A percentile compares a stretch with the other conserved stretches of the same genome.
phyloP scores from a whole-genome alignment of 1,140 invertebrate genomes.

The Drosophila sp. region DNA sequence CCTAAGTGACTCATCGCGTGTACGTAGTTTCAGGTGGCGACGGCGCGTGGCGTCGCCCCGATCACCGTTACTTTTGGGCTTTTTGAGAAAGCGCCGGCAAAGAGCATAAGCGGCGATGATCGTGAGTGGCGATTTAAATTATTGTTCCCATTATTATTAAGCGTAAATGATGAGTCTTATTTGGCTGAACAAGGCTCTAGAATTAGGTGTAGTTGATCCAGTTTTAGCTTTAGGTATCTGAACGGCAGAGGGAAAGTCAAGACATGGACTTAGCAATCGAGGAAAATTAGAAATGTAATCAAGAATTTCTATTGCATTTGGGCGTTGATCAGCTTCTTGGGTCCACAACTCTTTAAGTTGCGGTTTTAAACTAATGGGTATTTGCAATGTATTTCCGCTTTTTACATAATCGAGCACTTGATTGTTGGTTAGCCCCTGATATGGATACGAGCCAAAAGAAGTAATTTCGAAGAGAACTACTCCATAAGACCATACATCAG shows the following conservation, averaged over 20 bases:
- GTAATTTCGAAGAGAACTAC: constrained; percentile 93
- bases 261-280: constrained; percentile 89
- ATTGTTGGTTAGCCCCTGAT: constrained; percentile 92
- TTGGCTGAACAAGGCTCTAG: constrained; percentile 26
- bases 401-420: constrained; percentile 93
- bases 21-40: too few relatives aligned
- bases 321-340: constrained; percentile 87
- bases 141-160: neutral
- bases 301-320: constrained; percentile 90
- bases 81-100: too few relatives aligned
- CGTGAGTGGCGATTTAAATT: neutral
- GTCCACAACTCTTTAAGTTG: constrained; percentile 90
- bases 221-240: constrained; percentile 84
- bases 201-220: constrained; percentile 59
- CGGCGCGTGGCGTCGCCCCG: too few relatives aligned
- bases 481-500: constrained; percentile 94
- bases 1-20: too few relatives aligned
- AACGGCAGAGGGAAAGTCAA: constrained; percentile 91
- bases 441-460: constrained; percentile 94
- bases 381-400: constrained; percentile 87
- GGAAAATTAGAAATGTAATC: constrained; percentile 91
- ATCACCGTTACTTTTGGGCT: too few relatives aligned
- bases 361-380: constrained; percentile 90
- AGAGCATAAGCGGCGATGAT: too few relatives aligned
- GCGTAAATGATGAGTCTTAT: constrained; percentile 18